Conservation (phyloP, 2,888 invertebrate species). For the Drosophila neutralis region DNA sequence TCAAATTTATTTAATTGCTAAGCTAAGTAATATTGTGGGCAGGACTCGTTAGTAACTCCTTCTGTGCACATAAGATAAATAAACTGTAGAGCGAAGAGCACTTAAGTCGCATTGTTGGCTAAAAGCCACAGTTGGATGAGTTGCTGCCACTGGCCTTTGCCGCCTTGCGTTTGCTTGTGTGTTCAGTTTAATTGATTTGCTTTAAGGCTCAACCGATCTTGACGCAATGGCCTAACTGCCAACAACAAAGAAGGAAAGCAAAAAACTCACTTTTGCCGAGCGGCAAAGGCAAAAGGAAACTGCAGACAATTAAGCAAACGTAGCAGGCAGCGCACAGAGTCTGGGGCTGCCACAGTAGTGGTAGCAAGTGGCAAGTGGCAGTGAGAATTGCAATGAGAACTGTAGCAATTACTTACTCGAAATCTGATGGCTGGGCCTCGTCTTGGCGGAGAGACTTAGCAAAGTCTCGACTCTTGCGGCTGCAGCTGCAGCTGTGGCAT, state of each 20-base stretch:
- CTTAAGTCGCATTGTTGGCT: constrained; percentile 11
- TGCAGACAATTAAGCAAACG: constrained; percentile 73
- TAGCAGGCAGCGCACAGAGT: constrained; percentile 12
- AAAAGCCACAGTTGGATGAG: constrained; percentile 33
- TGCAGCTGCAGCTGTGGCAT: constrained; percentile 53
- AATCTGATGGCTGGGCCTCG: constrained; percentile 56
- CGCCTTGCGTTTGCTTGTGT: constrained; percentile 49
- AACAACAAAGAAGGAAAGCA: constrained; percentile 18
- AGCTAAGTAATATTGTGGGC: neutral
- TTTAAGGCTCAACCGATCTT: constrained; percentile 62
- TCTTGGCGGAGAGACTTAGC: constrained; percentile 30
- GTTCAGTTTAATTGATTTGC: constrained; percentile 72
- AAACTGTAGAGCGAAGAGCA: constrained; percentile 4
- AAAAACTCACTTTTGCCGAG: constrained; percentile 30
- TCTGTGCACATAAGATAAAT: constrained; percentile 17
- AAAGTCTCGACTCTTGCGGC: constrained; percentile 61
- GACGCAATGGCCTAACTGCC: constrained; percentile 32
- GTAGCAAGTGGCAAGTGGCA: constrained; percentile 34
- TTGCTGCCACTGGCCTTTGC: constrained; percentile 26
- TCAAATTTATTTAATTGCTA: neutral
- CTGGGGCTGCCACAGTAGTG: neutral
- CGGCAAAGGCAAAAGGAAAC: constrained; percentile 62
- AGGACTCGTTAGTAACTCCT: neutral
- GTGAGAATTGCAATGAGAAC: constrained; percentile 48
- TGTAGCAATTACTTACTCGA: constrained; percentile 76